phyloP scores from a whole-genome alignment of 2,797 vertebrate genomes.

The Synaphobranchus kaupii region DNA sequence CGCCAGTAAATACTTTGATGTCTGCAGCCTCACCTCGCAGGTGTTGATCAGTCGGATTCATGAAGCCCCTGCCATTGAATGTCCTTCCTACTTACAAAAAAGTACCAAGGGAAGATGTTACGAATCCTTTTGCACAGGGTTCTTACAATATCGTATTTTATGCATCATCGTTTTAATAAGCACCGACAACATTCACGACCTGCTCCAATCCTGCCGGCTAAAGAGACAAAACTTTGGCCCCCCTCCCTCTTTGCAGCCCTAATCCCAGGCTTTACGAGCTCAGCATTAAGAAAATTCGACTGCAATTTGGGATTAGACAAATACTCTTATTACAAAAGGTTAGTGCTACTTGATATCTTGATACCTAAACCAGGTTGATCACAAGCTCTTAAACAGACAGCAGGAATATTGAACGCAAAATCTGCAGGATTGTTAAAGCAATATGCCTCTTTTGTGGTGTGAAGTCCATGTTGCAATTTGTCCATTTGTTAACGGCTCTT shows the following conservation, averaged over 20 bases:
- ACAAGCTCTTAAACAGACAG: slow-evolving; percentile 53
- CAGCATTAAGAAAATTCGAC: slow-evolving; percentile 81
- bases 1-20: slow-evolving; percentile 34
- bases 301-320: slow-evolving; percentile 86
- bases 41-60: slow-evolving; percentile 46
- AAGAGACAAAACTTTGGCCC: slow-evolving; percentile 53
- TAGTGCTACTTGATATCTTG: slow-evolving; percentile 75
- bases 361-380: slow-evolving; percentile 65
- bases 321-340: slow-evolving; percentile 70
- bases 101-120: slow-evolving; percentile 34
- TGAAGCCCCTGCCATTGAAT: slow-evolving; percentile 30
- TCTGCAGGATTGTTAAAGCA: slow-evolving; percentile 40
- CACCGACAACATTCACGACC: slow-evolving; percentile 62
- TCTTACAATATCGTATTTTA: slow-evolving; percentile 66
- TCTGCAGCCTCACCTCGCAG: slow-evolving; percentile 42
- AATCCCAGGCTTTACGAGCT: slow-evolving; percentile 82
- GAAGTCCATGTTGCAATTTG: slow-evolving; percentile 24
- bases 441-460: slow-evolving; percentile 31
- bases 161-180: slow-evolving; percentile 75
- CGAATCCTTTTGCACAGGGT: slow-evolving; percentile 42
- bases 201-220: slow-evolving; percentile 56
- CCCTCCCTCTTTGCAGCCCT: slow-evolving; percentile 64
- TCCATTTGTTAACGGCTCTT: slow-evolving; percentile 6
- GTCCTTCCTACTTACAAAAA: slow-evolving; percentile 29
- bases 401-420: slow-evolving; percentile 38